Evolutionary conservation across 2,797 vertebrate species (phyloP).

Genomic region (Platyrinchus mystaceus): DNA sequence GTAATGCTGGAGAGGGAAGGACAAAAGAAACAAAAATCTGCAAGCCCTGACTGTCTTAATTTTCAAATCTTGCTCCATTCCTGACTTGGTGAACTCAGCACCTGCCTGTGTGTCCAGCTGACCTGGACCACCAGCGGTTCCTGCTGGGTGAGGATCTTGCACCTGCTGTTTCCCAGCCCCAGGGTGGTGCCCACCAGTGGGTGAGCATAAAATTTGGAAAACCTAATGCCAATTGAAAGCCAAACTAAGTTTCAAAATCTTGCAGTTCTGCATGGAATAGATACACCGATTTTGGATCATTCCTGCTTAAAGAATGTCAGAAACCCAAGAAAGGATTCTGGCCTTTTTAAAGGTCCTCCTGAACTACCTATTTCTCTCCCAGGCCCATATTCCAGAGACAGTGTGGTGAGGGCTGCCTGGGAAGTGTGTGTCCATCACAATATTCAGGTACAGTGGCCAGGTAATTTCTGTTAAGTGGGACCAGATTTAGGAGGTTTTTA

Average conservation of each 20-base stretch:
- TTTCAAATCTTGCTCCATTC: background rate
- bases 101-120: background rate
- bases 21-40: background rate
- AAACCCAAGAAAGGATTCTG: background rate
- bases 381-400: background rate
- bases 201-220: background rate
- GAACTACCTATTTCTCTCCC: background rate
- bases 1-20: background rate
- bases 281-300: background rate
- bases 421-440: background rate
- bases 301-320: background rate
- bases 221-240: background rate
- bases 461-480: background rate
- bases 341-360: background rate
- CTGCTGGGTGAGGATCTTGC: background rate
- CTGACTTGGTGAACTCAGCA: accelerated
- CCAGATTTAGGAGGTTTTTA: background rate
- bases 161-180: background rate
- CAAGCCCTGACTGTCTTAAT: background rate
- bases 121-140: background rate
- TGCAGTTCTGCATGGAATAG: background rate
- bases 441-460: background rate
- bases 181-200: background rate
- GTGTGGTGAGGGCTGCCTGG: background rate
- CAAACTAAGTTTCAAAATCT: background rate